A percentile compares a stretch with the other conserved stretches of the same genome.
Evolutionary conservation across 2,888 invertebrate genomes (phyloP).

Genomic region (Salpingus planirostris): DNA sequence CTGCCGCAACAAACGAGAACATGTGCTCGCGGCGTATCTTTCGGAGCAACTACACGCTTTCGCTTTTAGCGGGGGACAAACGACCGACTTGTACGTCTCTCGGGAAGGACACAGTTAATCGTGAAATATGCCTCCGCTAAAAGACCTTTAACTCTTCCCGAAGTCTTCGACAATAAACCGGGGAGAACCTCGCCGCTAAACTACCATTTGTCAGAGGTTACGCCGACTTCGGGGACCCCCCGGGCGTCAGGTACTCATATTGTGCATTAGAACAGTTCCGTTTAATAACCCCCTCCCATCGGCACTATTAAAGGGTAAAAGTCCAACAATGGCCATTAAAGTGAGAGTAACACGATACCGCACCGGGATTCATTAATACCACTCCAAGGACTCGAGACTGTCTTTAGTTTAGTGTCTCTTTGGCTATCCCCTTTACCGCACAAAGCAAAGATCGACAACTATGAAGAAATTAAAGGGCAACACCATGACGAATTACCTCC

Average conservation of each 20-base stretch:
- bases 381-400: too few species aligned
- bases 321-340: too few species aligned
- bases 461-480: too few species aligned
- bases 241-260: slow-evolving; percentile 10
- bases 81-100: slow-evolving; percentile 27
- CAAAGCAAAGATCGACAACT: too few species aligned
- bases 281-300: slow-evolving; percentile 10
- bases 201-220: slow-evolving; percentile 6
- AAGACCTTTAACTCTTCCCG: slow-evolving; percentile 24
- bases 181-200: slow-evolving; percentile 10
- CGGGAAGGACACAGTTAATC: slow-evolving; percentile 28
- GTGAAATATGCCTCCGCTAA: slow-evolving; percentile 28
- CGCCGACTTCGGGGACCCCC: slow-evolving; percentile 5
- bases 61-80: slow-evolving; percentile 34
- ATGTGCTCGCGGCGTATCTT: slow-evolving; percentile 17
- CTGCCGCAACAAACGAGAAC: slow-evolving; percentile 20
- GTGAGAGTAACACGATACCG: too few species aligned
- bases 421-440: too few species aligned
- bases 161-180: slow-evolving; percentile 13
- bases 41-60: slow-evolving; percentile 30
- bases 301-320: slow-evolving; percentile 3
- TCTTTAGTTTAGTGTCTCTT: too few species aligned
- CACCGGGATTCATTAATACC: too few species aligned
- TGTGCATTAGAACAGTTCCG: slow-evolving; percentile 12
- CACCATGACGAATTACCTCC: too few species aligned